Evolutionary conservation across 2,113 vertebrate species (phyloP), one percentile per base, ranked within the genome.

Genomic region (Spermophilus dauricus): DNA sequence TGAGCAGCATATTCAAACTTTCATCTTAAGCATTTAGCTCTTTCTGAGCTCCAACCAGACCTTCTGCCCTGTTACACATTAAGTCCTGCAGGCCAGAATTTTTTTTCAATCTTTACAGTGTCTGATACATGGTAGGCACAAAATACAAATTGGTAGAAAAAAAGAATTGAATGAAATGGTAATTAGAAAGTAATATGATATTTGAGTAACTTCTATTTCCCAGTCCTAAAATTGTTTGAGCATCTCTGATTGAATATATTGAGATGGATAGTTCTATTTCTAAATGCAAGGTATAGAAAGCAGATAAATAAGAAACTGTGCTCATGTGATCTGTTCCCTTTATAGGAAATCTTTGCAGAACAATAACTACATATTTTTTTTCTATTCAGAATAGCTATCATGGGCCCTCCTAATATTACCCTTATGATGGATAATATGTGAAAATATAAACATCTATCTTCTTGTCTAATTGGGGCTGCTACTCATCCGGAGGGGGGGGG

Each of bases 391-490:
- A 65, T 73, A 87, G 48, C 45, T 91, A 75, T 39, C 51, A 51
- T 34, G 53, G 77, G 32, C 42, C 73, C 16, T 93, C 93, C n/a
- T 61, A 94, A 89, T 76, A 51, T 18, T 63, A 75, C 83, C 14
- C 58, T 93, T 93, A 75, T 28, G 28, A 93, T n/a, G 34, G 95
- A 67, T 67, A 73, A 96, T 53, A 80, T 16, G 8, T 24, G 61
- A 45, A 86, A 61, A 91, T 76, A 86, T 76, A 86, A 86, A 94
- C 34, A 93, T 67, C 77, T 75, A 39, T 70, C 96, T 93, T 69
- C 96, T 94, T 89, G 72, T 76, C 86, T 95, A 80, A 91, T 82
- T 78, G 16, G 56, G 58, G 22, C 76, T 96, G 89, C 89, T 90
- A 76, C 89, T 95, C 70, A 91, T 91, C 75, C 42, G 37, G 37